These are phyloP conservation scores for Lordiphosa andalusiaca DNA, from an alignment of 2,888 invertebrate genomes.

Conservation along the genomic window DNA sequence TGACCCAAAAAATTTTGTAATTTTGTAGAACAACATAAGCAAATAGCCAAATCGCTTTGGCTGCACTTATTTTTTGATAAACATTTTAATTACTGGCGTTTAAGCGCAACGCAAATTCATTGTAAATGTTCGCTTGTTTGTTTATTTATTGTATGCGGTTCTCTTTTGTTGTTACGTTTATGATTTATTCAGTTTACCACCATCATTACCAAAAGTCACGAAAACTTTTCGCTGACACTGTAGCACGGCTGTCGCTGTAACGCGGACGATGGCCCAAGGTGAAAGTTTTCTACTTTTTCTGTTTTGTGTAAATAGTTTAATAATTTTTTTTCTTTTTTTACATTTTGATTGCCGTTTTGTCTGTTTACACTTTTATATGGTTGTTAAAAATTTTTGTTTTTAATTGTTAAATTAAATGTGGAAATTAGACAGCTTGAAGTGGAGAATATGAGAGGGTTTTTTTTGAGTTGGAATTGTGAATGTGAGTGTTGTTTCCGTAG, in stretches of 20 bases:
- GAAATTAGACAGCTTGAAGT: conserved; percentile 52
- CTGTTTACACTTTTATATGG: conserved; percentile 14
- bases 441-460: conserved; percentile 45
- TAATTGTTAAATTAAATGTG: conserved; percentile 65
- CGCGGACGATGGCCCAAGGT: conserved; percentile 32
- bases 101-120: conserved; percentile 18
- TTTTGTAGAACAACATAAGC: not conserved
- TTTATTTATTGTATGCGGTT: conserved; percentile 25
- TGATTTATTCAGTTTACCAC: conserved; percentile 31
- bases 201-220: conserved; percentile 3
- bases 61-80: conserved; percentile 56
- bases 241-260: conserved; percentile 8
- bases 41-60: conserved; percentile 34
- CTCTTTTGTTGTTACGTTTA: conserved; percentile 39
- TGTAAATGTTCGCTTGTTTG: conserved; percentile 33
- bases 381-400: conserved; percentile 36
- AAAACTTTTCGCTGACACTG: conserved; percentile 31
- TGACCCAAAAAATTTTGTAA: not conserved
- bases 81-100: conserved; percentile 62
- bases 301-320: conserved; percentile 3
- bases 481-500: conserved; percentile 2
- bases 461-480: conserved; percentile 6
- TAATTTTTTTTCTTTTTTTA: conserved; percentile 21
- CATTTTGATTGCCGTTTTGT: conserved; percentile 12
- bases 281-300: conserved; percentile 54